Evolutionary conservation across 2,113 vertebrate genomes (phyloP).

Genomic region (Dicrurus megarhynchus): DNA sequence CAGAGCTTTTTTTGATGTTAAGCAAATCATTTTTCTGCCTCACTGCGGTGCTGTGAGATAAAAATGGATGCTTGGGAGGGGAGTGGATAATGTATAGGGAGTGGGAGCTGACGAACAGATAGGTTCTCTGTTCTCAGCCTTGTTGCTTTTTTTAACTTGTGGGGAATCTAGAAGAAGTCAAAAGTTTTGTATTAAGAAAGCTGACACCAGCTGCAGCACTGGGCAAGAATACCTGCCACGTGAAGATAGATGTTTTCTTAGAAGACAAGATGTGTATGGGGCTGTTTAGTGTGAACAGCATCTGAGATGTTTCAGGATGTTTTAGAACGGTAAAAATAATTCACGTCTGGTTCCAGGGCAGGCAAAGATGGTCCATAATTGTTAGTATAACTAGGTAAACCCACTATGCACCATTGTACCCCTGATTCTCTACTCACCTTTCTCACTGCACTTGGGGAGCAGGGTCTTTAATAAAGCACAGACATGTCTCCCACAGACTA

Average conservation of each 20-base stretch:
- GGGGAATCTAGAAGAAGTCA: not conserved
- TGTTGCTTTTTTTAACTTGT: not conserved
- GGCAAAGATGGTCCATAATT: not conserved
- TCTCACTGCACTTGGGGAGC: not conserved
- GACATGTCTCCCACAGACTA: accelerated
- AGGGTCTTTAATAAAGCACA: not conserved
- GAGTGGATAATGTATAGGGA: not conserved
- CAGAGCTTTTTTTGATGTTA: not conserved
- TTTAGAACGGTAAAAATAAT: not conserved
- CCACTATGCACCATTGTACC: too few species aligned
- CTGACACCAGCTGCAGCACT: not conserved
- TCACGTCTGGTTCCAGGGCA: not conserved
- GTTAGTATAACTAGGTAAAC: not conserved
- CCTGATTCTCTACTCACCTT: not conserved
- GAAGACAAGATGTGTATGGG: not conserved
- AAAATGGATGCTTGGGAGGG: not conserved
- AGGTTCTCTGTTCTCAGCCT: not conserved
- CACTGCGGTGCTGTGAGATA: not conserved
- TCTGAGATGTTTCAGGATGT: not conserved
- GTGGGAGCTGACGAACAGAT: not conserved
- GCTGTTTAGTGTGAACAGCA: not conserved
- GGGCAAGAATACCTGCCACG: not conserved
- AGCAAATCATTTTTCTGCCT: not conserved
- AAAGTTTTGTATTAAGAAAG: not conserved
- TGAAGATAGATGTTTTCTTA: not conserved